Conservation (phyloP, 2,888 invertebrate species). For the Phaonia tiefii region DNA sequence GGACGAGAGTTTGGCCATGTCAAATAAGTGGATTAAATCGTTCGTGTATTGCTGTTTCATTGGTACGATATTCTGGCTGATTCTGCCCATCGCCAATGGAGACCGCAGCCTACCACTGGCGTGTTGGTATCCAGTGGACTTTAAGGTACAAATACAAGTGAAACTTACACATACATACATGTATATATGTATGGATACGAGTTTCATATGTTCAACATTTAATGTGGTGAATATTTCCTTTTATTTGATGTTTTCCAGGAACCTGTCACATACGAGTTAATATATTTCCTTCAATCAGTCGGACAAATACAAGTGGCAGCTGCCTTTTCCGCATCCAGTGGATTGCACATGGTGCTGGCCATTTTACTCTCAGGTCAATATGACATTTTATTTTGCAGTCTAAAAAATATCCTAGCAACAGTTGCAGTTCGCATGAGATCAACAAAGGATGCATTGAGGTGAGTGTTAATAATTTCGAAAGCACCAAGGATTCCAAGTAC, state of each 20-base stretch:
- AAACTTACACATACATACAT: background rate
- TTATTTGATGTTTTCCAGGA: constrained; percentile 64
- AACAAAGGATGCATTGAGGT: constrained; percentile 68
- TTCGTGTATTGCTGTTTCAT: constrained; percentile 71
- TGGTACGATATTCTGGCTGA: constrained; percentile 70
- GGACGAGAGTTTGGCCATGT: constrained; percentile 65
- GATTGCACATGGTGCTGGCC: constrained; percentile 75
- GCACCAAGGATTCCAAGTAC: no score
- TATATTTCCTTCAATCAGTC: constrained; percentile 75
- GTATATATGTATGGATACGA: background rate
- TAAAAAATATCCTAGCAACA: constrained; percentile 76
- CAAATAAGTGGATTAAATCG: constrained; percentile 70
- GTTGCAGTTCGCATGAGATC: constrained; percentile 70
- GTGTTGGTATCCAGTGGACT: constrained; percentile 78
- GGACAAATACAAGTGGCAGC: constrained; percentile 77
- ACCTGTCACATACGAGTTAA: constrained; percentile 71
- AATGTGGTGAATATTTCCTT: no score
- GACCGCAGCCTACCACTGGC: constrained; percentile 74
- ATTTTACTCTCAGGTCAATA: constrained; percentile 76
- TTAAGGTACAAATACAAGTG: constrained; percentile 71
- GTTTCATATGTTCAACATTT: no score
- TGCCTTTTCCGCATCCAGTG: constrained; percentile 74
- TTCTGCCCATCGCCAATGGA: constrained; percentile 71
- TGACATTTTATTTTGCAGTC: constrained; percentile 75
- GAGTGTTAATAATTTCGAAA: constrained; percentile 33